Percentiles rank a stretch among this genome's conserved stretches.
Evolutionary conservation across 2,797 vertebrate genomes (phyloP).

Genomic region (Artibeus lituratus): DNA sequence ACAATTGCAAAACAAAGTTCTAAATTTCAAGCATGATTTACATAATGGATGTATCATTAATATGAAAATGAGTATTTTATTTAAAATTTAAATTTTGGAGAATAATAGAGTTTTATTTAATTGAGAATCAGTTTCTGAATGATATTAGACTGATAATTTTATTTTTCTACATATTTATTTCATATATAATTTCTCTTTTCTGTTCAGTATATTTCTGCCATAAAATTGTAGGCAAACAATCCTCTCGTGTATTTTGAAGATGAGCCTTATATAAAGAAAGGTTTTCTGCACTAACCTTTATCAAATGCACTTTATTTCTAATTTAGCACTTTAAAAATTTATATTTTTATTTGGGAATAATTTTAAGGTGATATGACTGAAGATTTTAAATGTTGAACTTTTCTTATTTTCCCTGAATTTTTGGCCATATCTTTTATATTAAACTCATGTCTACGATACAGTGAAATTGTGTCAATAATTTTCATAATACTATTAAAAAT

Average conservation of each 20-base stretch:
- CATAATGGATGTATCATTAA: neutral
- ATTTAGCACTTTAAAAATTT: neutral
- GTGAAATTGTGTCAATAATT: neutral
- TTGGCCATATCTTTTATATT: neutral
- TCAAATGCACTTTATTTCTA: neutral
- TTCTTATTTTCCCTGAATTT: neutral
- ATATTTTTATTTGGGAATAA: neutral
- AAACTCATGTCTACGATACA: neutral
- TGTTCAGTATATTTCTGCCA: neutral
- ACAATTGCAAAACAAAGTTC: slow-evolving; percentile 1
- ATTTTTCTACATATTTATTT: neutral
- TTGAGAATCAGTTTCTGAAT: neutral
- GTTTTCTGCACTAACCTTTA: neutral
- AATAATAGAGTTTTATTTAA: neutral
- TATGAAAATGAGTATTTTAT: neutral
- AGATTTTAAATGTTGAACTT: neutral
- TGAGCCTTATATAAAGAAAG: neutral
- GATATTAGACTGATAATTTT: neutral
- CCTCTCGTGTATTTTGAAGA: neutral
- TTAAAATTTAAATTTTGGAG: neutral
- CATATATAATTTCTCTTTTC: neutral
- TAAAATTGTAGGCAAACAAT: neutral
- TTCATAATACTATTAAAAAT: neutral
- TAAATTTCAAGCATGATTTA: slow-evolving; percentile 16
- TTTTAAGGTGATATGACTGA: neutral